Conservation (phyloP, 30 jellyfish, hydroid and myxozoan genomes). For the Hydra vulgaris region DNA sequence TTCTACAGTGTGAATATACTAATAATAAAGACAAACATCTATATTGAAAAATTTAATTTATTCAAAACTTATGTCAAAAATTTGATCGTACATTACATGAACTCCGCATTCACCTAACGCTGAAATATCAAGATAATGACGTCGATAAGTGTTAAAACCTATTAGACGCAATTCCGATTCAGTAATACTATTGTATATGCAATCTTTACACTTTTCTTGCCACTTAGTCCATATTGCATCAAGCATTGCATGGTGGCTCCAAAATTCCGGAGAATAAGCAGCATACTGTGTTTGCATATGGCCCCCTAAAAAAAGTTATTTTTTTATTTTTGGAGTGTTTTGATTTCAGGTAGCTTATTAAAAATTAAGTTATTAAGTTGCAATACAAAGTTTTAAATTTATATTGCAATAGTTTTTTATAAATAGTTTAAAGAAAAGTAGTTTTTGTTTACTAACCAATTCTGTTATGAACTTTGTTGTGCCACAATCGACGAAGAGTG, state of each 20-base stretch:
- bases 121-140: neutral
- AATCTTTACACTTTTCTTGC: constrained; percentile 2
- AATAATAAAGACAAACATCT: too few relatives aligned
- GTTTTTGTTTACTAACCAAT: constrained; percentile 82
- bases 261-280: constrained; percentile 20
- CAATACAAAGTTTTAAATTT: too few relatives aligned
- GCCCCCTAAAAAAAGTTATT: constrained; percentile 28
- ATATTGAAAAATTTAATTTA: too few relatives aligned
- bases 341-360: too few relatives aligned
- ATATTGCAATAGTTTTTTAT: too few relatives aligned
- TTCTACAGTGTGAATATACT: too few relatives aligned
- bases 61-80: neutral
- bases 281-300: constrained; percentile 24
- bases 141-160: neutral
- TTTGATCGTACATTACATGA: neutral
- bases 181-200: neutral
- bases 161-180: neutral
- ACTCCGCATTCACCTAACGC: neutral
- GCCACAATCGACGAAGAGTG: constrained; percentile 30
- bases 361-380: too few relatives aligned
- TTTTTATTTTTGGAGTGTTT: too few relatives aligned
- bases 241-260: constrained; percentile 31
- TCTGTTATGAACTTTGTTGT: constrained; percentile 48
- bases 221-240: constrained; percentile 18
- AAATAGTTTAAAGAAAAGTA: too few relatives aligned